A percentile compares a stretch with the other conserved stretches of the same genome.
phyloP scores from a whole-genome alignment of 2,888 invertebrate genomes.

The Stictocephala bisonia region DNA sequence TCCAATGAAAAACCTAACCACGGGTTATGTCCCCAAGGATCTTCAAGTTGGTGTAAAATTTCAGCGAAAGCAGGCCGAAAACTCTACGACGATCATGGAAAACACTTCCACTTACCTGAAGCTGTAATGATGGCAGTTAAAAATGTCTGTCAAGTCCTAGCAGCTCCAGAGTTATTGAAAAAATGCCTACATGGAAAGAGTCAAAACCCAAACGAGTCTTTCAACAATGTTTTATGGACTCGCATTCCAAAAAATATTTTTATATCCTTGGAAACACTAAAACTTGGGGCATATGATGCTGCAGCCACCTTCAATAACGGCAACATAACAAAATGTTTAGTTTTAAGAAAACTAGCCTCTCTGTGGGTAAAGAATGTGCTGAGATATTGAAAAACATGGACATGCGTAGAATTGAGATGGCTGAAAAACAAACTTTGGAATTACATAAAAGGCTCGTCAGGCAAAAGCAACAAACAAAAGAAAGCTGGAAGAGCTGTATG shows the following conservation, averaged over 20 bases:
- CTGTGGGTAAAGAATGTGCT: not conserved
- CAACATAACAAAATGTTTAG: not conserved
- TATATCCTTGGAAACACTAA: not conserved
- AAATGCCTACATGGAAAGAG: too few relatives aligned
- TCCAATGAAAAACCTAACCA: constrained; percentile 1
- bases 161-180: not conserved
- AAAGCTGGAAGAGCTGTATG: too few relatives aligned
- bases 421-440: too few relatives aligned
- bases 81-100: not conserved
- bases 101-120: not conserved
- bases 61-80: not conserved
- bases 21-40: not conserved
- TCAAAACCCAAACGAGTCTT: constrained; percentile 1
- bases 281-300: constrained; percentile 1
- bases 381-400: constrained; percentile 10
- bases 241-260: not conserved
- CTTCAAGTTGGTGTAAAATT: not conserved
- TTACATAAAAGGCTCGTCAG: too few relatives aligned
- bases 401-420: not conserved
- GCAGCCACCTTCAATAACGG: not conserved
- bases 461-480: too few relatives aligned
- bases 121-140: not conserved
- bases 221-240: not conserved
- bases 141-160: not conserved
- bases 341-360: not conserved